phyloP scores from a whole-genome alignment of 1,140 invertebrate species.

The Meteorus sp. region DNA sequence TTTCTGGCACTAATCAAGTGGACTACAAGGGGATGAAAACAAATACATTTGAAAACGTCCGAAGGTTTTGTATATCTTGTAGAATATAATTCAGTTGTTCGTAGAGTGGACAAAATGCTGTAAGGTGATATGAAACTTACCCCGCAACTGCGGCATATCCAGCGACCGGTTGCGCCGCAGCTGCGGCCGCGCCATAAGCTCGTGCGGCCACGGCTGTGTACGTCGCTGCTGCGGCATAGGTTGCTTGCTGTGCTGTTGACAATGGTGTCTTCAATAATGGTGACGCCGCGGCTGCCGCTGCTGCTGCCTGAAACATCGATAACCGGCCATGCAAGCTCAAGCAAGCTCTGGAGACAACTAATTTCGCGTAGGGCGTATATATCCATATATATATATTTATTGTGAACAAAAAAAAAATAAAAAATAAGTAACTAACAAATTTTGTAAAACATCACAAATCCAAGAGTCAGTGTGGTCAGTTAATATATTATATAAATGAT shows the following conservation, averaged over 20 bases:
- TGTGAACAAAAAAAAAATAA: too few species aligned
- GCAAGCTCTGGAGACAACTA: slow-evolving; percentile 45
- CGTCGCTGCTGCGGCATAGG: slow-evolving; percentile 79
- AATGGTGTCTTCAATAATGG: slow-evolving; percentile 70
- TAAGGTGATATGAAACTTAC: slow-evolving; percentile 56
- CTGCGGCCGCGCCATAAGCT: slow-evolving; percentile 69
- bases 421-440: too few species aligned
- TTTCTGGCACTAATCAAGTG: too few species aligned
- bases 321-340: slow-evolving; percentile 61
- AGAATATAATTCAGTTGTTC: background rate
- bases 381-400: too few species aligned
- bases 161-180: slow-evolving; percentile 68
- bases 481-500: too few species aligned
- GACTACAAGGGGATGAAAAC: too few species aligned
- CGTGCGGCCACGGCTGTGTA: slow-evolving; percentile 81
- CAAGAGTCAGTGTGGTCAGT: too few species aligned
- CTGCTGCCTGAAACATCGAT: slow-evolving; percentile 63
- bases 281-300: slow-evolving; percentile 70
- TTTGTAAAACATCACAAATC: too few species aligned
- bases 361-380: slow-evolving; percentile 32
- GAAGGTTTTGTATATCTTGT: too few species aligned
- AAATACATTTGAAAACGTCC: too few species aligned
- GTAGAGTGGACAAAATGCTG: background rate
- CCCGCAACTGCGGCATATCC: slow-evolving; percentile 71
- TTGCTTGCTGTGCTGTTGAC: slow-evolving; percentile 71